These are phyloP conservation scores for Heterocephalus glaber DNA, from an alignment of 2,113 vertebrate genomes.

Conservation along the genomic window DNA sequence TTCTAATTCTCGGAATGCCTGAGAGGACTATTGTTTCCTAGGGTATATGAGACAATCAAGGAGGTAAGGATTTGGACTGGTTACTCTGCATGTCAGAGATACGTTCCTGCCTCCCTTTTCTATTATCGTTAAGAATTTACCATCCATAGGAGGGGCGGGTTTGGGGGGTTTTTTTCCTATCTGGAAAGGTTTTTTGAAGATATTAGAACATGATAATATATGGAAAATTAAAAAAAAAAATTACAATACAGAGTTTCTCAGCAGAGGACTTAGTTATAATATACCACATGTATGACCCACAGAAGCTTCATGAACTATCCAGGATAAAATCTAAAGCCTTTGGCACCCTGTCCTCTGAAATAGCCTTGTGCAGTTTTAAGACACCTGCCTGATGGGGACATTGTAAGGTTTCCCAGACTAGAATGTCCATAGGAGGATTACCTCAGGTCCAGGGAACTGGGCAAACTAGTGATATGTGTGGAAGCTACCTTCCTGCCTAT, in stretches of 20 bases:
- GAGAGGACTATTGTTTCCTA: background rate
- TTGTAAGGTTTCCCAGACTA: fast-evolving
- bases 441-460: background rate
- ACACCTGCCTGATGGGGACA: background rate
- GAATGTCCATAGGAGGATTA: background rate
- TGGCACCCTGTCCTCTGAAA: background rate
- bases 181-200: background rate
- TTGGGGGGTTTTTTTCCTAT: background rate
- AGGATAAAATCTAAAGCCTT: background rate
- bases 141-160: fast-evolving
- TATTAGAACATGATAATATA: background rate
- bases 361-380: background rate
- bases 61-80: background rate
- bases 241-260: background rate
- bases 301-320: background rate
- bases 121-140: background rate
- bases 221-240: background rate
- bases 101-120: background rate
- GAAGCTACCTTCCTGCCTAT: background rate
- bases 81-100: background rate
- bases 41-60: background rate
- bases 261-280: background rate
- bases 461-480: background rate
- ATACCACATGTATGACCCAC: background rate
- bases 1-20: no score